These are phyloP conservation scores for Ictalurus punctatus DNA, from an alignment of 2,113 vertebrate species.

Conservation along the genomic window DNA sequence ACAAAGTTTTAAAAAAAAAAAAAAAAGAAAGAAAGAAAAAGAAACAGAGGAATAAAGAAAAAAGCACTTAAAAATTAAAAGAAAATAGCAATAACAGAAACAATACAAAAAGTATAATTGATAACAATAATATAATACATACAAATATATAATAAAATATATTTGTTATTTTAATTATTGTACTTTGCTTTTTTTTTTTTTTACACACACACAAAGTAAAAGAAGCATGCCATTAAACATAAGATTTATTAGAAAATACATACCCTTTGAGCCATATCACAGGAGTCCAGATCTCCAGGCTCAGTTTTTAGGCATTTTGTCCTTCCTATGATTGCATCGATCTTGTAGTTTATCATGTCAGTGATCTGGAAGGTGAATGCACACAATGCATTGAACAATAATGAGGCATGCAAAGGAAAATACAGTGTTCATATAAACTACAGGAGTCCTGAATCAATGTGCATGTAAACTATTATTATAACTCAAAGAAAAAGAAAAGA, in stretches of 20 bases:
- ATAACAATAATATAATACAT: neutral
- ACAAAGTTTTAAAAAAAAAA: no score
- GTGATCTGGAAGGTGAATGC: conserved; percentile 48
- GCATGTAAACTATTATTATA: neutral
- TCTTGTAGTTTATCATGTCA: conserved; percentile 50
- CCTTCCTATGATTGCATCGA: conserved; percentile 50
- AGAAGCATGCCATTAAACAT: neutral
- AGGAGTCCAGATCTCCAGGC: conserved; percentile 37
- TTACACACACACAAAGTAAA: neutral
- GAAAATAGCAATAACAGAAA: neutral
- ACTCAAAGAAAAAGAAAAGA: neutral
- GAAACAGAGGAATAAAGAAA: neutral
- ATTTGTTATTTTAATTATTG: no score
- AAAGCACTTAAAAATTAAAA: neutral
- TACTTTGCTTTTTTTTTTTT: no score
- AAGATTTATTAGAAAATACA: neutral
- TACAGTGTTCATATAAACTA: neutral
- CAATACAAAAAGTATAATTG: neutral
- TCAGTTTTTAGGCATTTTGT: conserved; percentile 58
- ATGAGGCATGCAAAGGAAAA: neutral
- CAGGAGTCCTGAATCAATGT: neutral
- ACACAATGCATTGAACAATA: neutral
- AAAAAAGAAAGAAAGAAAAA: neutral
- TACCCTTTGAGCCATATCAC: conserved; percentile 55
- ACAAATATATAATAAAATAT: neutral